Evolutionary conservation across 2,797 vertebrate species (phyloP).

Genomic region (Semotilus atromaculatus): DNA sequence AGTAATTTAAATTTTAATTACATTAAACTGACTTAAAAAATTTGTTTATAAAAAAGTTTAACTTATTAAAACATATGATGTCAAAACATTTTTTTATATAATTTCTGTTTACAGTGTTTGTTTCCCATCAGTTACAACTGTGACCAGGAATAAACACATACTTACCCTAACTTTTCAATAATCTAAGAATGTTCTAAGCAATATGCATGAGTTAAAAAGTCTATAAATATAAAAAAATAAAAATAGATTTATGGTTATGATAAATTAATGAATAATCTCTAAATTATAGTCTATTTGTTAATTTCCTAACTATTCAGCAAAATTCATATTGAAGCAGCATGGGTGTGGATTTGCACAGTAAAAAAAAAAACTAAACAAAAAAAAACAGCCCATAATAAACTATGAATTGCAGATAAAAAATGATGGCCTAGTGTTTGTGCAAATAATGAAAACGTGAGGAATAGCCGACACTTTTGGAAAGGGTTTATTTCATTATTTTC

Average conservation of each 20-base stretch:
- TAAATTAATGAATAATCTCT: background rate
- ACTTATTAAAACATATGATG: background rate
- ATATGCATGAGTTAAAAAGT: background rate
- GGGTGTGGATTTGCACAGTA: conserved; percentile 1
- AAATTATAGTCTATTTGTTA: background rate
- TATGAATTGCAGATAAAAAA: background rate
- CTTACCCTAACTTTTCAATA: background rate
- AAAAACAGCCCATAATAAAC: conserved; percentile 10
- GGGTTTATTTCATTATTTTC: background rate
- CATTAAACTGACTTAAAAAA: too few relatives aligned
- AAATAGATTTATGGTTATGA: background rate
- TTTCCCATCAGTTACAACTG: background rate
- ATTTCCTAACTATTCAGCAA: background rate
- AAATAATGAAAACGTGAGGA: background rate
- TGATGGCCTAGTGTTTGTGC: background rate
- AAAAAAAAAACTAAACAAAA: too few relatives aligned
- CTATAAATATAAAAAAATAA: background rate
- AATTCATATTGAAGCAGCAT: background rate
- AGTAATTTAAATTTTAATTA: too few relatives aligned
- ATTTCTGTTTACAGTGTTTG: background rate
- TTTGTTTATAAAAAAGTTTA: too few relatives aligned
- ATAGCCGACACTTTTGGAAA: background rate
- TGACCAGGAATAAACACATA: background rate
- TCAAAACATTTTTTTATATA: background rate
- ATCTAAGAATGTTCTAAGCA: background rate